These are phyloP conservation scores for Anarsia innoxiella DNA, from an alignment of 2,888 invertebrate species.

Conservation along the genomic window DNA sequence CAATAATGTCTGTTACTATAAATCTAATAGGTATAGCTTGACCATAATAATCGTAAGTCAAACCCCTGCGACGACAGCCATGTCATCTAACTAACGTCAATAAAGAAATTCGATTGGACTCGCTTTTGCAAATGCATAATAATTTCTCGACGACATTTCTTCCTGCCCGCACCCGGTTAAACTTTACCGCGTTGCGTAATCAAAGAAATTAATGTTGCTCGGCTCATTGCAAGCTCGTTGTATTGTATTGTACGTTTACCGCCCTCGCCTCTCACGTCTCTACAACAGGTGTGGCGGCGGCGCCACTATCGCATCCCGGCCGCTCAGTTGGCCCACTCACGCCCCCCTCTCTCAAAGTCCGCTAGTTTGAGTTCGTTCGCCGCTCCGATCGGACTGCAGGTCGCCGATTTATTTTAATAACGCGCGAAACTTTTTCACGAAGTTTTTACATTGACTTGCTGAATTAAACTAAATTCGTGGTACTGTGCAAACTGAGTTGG, in stretches of 20 bases:
- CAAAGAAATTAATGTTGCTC: slow-evolving; percentile 24
- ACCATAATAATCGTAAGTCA: slow-evolving; percentile 7
- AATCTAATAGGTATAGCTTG: too few relatives aligned
- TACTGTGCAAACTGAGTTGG: not conserved
- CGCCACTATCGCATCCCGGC: slow-evolving; percentile 26
- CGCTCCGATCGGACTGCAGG: slow-evolving; percentile 38
- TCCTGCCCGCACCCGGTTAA: slow-evolving; percentile 31
- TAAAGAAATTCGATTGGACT: slow-evolving; percentile 31
- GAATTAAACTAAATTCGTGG: not conserved
- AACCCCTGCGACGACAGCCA: not conserved
- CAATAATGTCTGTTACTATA: too few relatives aligned
- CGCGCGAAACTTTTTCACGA: slow-evolving; percentile 55
- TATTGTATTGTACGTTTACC: slow-evolving; percentile 12
- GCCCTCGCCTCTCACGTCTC: too few relatives aligned
- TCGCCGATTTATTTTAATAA: too few relatives aligned
- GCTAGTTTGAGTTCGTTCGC: slow-evolving; percentile 53
- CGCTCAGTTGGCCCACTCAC: slow-evolving; percentile 23
- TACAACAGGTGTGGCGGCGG: slow-evolving; percentile 51
- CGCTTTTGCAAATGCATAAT: slow-evolving; percentile 28
- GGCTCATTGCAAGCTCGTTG: not conserved
- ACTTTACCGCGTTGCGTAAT: slow-evolving; percentile 30
- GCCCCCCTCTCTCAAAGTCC: slow-evolving; percentile 30
- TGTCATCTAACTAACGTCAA: slow-evolving; percentile 9
- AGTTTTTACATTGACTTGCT: slow-evolving; percentile 25
- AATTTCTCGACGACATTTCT: slow-evolving; percentile 33